Evolutionary conservation across 2,113 vertebrate genomes (phyloP), one percentile per base, ranked within the genome.

Genomic region (Tychaedon coryphoeus): DNA sequence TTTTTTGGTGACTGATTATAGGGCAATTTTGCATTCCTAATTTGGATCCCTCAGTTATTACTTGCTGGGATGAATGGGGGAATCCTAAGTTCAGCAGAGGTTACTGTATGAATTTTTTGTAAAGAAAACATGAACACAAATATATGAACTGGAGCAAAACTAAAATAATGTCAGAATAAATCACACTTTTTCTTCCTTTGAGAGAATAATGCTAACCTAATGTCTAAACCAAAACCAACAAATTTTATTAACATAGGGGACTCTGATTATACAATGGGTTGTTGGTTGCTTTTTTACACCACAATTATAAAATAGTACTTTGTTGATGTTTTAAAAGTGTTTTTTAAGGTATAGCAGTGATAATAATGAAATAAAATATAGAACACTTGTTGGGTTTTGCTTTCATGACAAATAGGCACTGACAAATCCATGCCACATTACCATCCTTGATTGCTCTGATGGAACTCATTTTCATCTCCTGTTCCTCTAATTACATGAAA

Each of bases 401-500:
- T 97, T 97, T 97, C 97, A 95, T 97, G 97, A 98, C 97, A 98
- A 98, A 98, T 97, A 97, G 94, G 96, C 97, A 89, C 97, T 97
- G 98, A 98, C 96, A 98, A 98, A 98, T 97, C 97, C 97, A 96
- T 94, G 89, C 95, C 95, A 97, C 95, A 97, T 98, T 98, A 98
- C 98, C 98, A 98, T 98, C 97, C 97, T 97, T 98, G 98, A 98
- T 98, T 98, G 98, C 98, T 98, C 97, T 98, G 98, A 98, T 98
- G 97, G 97, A 98, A 98, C 97, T 98, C 97, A 97, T 98, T 98
- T 98, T 98, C 98, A 97, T 98, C 97, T 98, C 97, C 96, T 98
- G 96, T 98, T 98, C 96, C 97, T 97, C 98, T 98, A 98, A 98
- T 98, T 98, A 98, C 97, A 98, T 97, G 97, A 98, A 98, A 98